Evolutionary conservation across 2,797 vertebrate genomes (phyloP), one percentile per base, ranked within the genome.

Genomic region (Lates japonicus): DNA sequence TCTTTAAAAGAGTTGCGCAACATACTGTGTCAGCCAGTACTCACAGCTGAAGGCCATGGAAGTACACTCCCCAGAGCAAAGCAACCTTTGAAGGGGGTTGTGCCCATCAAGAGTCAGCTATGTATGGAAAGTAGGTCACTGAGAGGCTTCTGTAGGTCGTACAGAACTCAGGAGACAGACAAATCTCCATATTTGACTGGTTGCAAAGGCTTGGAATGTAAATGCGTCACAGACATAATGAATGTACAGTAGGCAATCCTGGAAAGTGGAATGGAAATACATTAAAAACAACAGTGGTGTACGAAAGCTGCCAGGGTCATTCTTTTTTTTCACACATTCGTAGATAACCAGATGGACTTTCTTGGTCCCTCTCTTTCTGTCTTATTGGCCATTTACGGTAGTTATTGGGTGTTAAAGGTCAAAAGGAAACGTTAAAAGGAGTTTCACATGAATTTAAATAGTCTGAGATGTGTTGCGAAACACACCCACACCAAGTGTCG

Each of bases 111-210:
- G 41, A 78, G 79, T 81, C 66, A 74, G 39, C 93, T 91, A 94
- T 92, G 87, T 93, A 92, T 71, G 89, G 93, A 94, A 95, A 94
- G 73, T 93, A 93, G 92, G 94, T 90, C 91, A 83, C 46, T 1
- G 2, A 39, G 49, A 81, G 76, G 66, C 68, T 78, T 83, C 83
- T 86, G 66, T 76, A 52, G 66, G 87, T 91, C 46, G 33, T 35
- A 39, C 54, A 63, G 35, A 78, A 78, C 60, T 52, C 44, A 67
- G 49, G 49, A 76, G 37, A 72, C 70, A 72, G 62, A 77, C 77
- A 49, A 57, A 76, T 79, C 6, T 75, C 83, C 82, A 77, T 82
- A 78, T 91, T 59, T 86, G 78, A 78, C 72, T 29, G 17, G 59
- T 62, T 6, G 20, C 16, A 61, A 44, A 76, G 49, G 72, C 46